These are phyloP conservation scores for Pluvianellus socialis DNA, from an alignment of 2,113 vertebrate species.

Conservation along the genomic window DNA sequence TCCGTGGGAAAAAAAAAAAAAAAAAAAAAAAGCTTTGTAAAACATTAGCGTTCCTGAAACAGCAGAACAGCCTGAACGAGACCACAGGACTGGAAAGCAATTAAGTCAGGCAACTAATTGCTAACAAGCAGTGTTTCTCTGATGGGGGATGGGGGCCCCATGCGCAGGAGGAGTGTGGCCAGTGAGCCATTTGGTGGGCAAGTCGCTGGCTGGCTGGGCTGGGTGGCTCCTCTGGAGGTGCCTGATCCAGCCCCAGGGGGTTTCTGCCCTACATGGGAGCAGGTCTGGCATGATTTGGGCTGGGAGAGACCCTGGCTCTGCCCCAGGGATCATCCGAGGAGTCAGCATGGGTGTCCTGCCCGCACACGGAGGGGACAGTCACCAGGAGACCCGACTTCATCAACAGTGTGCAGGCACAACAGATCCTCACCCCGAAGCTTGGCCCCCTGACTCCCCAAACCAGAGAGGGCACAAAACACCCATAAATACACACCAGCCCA, in stretches of 20 bases:
- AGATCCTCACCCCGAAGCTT: background rate
- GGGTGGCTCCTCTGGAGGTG: background rate
- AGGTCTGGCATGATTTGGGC: background rate
- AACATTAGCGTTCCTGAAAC: constrained; percentile 45
- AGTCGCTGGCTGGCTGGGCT: background rate
- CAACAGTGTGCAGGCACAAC: background rate
- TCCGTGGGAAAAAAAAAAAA: background rate
- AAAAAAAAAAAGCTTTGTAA: constrained; percentile 18
- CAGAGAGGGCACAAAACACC: background rate
- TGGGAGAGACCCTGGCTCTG: background rate
- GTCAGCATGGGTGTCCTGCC: background rate
- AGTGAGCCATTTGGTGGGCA: background rate
- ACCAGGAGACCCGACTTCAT: background rate
- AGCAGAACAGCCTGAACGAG: background rate
- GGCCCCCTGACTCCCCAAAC: background rate
- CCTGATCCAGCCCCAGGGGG: background rate
- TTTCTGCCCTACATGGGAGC: background rate
- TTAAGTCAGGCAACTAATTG: constrained; percentile 60
- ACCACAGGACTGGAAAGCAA: background rate
- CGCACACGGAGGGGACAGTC: background rate
- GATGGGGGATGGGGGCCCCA: background rate
- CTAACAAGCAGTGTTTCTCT: background rate
- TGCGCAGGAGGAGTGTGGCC: fast-evolving
- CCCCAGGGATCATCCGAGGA: background rate
- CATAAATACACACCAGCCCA: background rate